phyloP scores from a whole-genome alignment of 2,888 invertebrate species.

The Tridacna crocea region DNA sequence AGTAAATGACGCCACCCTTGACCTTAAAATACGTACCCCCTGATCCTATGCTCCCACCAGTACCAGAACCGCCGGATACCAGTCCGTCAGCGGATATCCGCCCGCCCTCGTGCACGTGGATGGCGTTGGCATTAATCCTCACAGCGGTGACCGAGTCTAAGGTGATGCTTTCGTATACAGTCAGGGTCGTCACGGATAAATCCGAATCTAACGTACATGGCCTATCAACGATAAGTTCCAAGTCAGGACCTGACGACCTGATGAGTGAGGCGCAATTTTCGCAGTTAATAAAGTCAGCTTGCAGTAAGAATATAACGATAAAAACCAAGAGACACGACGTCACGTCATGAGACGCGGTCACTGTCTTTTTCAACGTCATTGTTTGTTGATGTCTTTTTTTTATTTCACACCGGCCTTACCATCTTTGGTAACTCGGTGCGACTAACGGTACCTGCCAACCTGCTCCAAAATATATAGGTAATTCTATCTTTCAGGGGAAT shows the following conservation, averaged over 20 bases:
- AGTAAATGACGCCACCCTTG: too few relatives aligned
- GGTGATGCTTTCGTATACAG: conserved; percentile 36
- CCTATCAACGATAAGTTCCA: conserved; percentile 27
- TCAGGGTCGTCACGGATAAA: conserved; percentile 18
- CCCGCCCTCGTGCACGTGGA: conserved; percentile 29
- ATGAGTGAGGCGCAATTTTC: too few relatives aligned
- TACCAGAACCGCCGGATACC: conserved; percentile 17
- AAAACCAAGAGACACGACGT: not conserved
- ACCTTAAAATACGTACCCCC: conserved; percentile 32
- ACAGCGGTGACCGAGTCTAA: not conserved
- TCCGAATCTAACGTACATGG: conserved; percentile 31
- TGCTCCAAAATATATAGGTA: too few relatives aligned
- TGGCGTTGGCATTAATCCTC: conserved; percentile 2
- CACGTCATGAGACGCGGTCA: not conserved
- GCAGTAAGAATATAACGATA: not conserved
- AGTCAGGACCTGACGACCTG: not conserved
- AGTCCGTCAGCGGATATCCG: conserved; percentile 31
- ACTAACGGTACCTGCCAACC: not conserved
- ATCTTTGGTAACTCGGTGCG: not conserved
- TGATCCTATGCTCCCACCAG: conserved; percentile 39
- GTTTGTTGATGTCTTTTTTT: not conserved
- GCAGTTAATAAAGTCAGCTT: too few relatives aligned
- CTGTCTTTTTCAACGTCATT: not conserved
- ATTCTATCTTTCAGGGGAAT: too few relatives aligned
- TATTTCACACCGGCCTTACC: not conserved